These are phyloP conservation scores for Axea sp. DNA, from an alignment of 2,888 invertebrate species.

Conservation along the genomic window DNA sequence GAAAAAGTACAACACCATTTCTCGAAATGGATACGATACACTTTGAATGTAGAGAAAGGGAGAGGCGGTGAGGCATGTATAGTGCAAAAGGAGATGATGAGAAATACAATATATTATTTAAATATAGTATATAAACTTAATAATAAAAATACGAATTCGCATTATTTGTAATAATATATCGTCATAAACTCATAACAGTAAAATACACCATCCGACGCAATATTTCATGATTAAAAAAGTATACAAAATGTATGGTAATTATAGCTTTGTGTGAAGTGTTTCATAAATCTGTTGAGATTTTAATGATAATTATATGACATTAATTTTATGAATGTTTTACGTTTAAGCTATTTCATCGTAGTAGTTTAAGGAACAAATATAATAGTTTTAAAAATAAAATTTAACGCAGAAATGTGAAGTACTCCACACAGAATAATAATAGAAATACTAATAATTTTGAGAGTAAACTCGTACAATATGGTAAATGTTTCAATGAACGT, in stretches of 20 bases:
- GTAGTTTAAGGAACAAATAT: too few relatives aligned
- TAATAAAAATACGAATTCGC: conserved; percentile 70
- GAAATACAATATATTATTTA: conserved; percentile 74
- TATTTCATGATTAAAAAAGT: conserved; percentile 37
- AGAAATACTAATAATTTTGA: conserved; percentile 42
- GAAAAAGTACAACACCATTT: conserved; percentile 78
- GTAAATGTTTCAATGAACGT: conserved; percentile 33
- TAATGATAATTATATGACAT: neutral
- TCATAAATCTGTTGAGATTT: conserved; percentile 2
- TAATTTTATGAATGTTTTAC: too few relatives aligned
- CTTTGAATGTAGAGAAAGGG: conserved; percentile 66
- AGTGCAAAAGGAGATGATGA: conserved; percentile 72
- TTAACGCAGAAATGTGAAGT: conserved; percentile 18
- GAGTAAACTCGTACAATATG: conserved; percentile 45
- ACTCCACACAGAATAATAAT: conserved; percentile 12
- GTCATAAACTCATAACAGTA: conserved; percentile 67
- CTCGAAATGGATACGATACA: conserved; percentile 73
- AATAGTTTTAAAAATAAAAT: neutral
- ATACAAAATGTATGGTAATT: conserved; percentile 30
- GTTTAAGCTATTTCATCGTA: too few relatives aligned
- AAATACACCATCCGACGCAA: conserved; percentile 62
- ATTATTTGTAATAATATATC: conserved; percentile 60
- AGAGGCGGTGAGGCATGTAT: conserved; percentile 64
- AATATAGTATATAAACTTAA: conserved; percentile 75
- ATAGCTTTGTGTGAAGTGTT: conserved; percentile 31